Conservation (phyloP, 2,113 vertebrate genomes). For the Lycocorax pyrrhopterus region DNA sequence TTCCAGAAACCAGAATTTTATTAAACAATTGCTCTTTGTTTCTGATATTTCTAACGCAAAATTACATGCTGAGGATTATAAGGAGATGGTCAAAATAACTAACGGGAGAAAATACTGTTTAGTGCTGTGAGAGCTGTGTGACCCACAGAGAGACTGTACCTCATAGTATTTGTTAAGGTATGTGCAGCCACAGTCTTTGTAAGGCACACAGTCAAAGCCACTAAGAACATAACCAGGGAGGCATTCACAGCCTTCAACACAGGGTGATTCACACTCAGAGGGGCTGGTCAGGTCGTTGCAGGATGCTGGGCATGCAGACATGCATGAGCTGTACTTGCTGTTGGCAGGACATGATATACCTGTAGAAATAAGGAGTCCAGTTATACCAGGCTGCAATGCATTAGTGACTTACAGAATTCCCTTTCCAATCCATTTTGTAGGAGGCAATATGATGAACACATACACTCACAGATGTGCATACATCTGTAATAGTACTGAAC, state of each 20-base stretch:
- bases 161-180: slow-evolving; percentile 61
- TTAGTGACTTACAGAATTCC: neutral
- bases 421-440: neutral
- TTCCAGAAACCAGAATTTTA: neutral
- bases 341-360: slow-evolving; percentile 44
- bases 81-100: neutral
- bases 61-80: neutral
- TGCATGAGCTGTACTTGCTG: slow-evolving; percentile 63
- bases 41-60: neutral
- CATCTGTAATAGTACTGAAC: neutral
- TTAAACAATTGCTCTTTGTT: neutral
- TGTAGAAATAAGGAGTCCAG: neutral
- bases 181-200: slow-evolving; percentile 63
- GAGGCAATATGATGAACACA: neutral
- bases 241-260: slow-evolving; percentile 69
- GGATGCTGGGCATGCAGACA: slow-evolving; percentile 62
- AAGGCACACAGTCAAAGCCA: slow-evolving; percentile 63
- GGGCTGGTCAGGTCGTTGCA: slow-evolving; percentile 57
- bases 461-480: neutral
- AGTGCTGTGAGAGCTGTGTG: neutral
- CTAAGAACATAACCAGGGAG: slow-evolving; percentile 65
- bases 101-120: neutral
- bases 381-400: neutral
- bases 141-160: neutral
- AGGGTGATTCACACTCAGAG: slow-evolving; percentile 51